Base-by-base conservation (phyloP, 2,113 vertebrate genomes). In the Podarcis raffonei region DNA sequence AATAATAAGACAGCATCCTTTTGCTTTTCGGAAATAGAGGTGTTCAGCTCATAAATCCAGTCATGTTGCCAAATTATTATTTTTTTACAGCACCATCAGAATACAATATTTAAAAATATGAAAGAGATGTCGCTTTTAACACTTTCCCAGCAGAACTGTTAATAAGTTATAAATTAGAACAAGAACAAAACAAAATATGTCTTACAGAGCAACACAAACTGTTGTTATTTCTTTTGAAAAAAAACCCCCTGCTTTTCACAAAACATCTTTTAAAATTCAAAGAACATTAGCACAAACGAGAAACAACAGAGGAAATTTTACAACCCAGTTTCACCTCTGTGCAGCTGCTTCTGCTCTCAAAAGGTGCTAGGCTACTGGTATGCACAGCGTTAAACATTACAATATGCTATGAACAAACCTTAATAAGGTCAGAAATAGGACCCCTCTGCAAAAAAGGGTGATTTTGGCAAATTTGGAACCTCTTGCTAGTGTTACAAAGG, bases 381-480 rank as follows among this genome's bases (percentile, higher is more conserved):
- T 30, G 65, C 90, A 95, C 92, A 87, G 89, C 79, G 94, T 93
- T 93, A 94, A 95, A 96, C 93, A 94, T 87, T 81, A 83, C 93
- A 96, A 93, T 91, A 95, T 90, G 94, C 93, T 94, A 94, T 68
- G 0, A 90, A 94, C 93, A 95, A 97, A 97, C 97, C 95, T 97
- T 97, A 97, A 96, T 96, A 96, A 97, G 96, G 96, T 96, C 95
- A 96, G 96, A 91, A 96, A 95, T 94, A 96, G 87, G 92, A 35
- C 94, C 95, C 96, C 96, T 97, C 94, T 96, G 85, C 89, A 96
- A 94, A 95, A 96, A 96, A 96, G 27, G 94, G 93, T 90, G 93
- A 95, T 92, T 94, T 77, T 95, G 65, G 90, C 95, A 96, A 97
- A 94, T 91, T 87, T 95, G 94, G 96, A 94, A 84, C 27, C 5